Evolutionary conservation across 2,113 vertebrate genomes (phyloP), one percentile per base, ranked within the genome.

Genomic region (Calonectris borealis): DNA sequence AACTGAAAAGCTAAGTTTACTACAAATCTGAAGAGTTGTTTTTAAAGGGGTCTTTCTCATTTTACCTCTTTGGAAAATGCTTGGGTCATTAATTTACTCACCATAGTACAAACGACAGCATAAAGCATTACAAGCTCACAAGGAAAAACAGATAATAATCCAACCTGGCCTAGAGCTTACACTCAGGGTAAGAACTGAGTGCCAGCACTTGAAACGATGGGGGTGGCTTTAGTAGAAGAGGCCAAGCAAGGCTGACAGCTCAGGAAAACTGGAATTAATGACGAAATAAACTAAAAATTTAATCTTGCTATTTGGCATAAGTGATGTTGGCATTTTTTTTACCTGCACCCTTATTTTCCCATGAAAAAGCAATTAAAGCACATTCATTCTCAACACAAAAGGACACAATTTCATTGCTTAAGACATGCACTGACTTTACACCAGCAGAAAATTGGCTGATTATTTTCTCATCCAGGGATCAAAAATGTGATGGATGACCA

Each of bases 1-100:
- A 88, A 26, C 13, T 34, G 52, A 73, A 97, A 96, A 93, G 62
- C 72, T 79, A 88, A 78, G 71, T 96, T 94, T 90, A 62, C n/a
- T 95, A 60, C 77, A 66, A 94, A 90, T 71, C 12, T 60, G 71
- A 81, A 83, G 73, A 38, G 5, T 13, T 93, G 17, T 49, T 48
- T 92, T 85, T 72, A 92, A 91, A 95, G 40, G 36, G 64, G 36
- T 86, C 42, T 78, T 73, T 94, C 46, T 88, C 29, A 44, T 90
- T 94, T 88, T 66, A 77, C 6, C 16, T 64, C 46, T 91, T 77
- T 70, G 31, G 60, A 82, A 94, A 91, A 62, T 17, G 7, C 11
- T 17, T 0, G 1, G 40, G 38, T 90, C 90, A 91, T 70, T 88
- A 69, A 66, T 95, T 92, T 88, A n/a, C 42, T 68, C 1, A 0